Conservation (phyloP, 2,113 vertebrate species). For the Excalfactoria chinensis region DNA sequence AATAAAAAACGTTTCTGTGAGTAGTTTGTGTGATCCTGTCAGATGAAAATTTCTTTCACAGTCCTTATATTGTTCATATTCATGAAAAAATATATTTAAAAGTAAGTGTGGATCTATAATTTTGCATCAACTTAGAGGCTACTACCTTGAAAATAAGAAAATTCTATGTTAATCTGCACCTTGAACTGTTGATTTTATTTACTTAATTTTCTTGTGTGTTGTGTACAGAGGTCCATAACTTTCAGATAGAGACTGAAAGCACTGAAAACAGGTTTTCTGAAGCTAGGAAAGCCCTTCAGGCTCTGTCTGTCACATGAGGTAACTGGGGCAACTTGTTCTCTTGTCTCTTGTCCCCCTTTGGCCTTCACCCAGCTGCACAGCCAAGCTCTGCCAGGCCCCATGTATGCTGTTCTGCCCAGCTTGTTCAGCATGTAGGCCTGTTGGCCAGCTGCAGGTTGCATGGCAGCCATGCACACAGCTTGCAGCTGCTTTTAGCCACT, state of each 20-base stretch:
- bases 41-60: background rate
- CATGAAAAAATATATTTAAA: background rate
- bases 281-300: background rate
- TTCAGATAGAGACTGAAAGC: background rate
- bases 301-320: rapidly evolving
- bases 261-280: background rate
- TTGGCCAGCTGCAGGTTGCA: no score
- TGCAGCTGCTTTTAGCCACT: background rate
- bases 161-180: background rate
- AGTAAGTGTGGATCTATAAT: rapidly evolving
- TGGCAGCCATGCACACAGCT: background rate
- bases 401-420: background rate
- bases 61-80: background rate
- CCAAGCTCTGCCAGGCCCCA: background rate
- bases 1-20: background rate
- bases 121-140: background rate
- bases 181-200: background rate
- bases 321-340: rapidly evolving
- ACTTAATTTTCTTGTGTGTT: background rate
- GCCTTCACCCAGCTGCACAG: background rate
- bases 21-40: background rate
- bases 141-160: background rate
- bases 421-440: background rate
- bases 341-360: background rate
- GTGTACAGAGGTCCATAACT: background rate